Percentiles rank a stretch among this genome's conserved stretches.
Evolutionary conservation across 2,888 invertebrate species (phyloP).

Genomic region (Sceliomorpha sp.): DNA sequence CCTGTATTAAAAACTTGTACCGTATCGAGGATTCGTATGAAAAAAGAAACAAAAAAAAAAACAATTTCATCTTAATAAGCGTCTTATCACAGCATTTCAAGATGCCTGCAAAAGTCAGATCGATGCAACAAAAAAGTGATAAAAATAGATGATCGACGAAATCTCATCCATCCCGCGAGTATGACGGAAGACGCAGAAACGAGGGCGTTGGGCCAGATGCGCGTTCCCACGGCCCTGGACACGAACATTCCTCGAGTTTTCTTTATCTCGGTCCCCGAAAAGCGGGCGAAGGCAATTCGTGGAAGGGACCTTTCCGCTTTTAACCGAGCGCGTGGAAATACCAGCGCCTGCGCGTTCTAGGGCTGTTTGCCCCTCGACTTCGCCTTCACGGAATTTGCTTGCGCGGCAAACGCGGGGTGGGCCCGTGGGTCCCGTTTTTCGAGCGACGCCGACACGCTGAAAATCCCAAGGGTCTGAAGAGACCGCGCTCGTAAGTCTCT

Average conservation of each 20-base stretch:
- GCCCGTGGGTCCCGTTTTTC: slow-evolving; percentile 50
- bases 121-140: no score
- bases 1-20: no score
- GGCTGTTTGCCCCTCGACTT: slow-evolving; percentile 41
- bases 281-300: slow-evolving; percentile 72
- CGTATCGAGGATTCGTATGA: no score
- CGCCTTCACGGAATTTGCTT: slow-evolving; percentile 46
- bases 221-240: slow-evolving; percentile 43
- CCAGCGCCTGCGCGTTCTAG: no score
- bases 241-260: slow-evolving; percentile 50
- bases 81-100: no score
- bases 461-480: slow-evolving; percentile 30
- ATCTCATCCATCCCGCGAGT: no score
- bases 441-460: slow-evolving; percentile 39
- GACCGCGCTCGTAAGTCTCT: slow-evolving; percentile 36
- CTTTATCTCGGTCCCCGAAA: slow-evolving; percentile 70
- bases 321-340: slow-evolving; percentile 26
- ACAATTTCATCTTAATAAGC: no score
- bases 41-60: no score
- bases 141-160: no score
- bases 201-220: slow-evolving; percentile 46
- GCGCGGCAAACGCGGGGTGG: slow-evolving; percentile 49
- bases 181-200: no score
- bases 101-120: no score
- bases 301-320: slow-evolving; percentile 67